Percentiles rank a stretch among this genome's conserved stretches.
These are phyloP conservation scores for Speoplatyrhinus poulsoni DNA, from an alignment of 2,113 vertebrate species.

Conservation along the genomic window DNA sequence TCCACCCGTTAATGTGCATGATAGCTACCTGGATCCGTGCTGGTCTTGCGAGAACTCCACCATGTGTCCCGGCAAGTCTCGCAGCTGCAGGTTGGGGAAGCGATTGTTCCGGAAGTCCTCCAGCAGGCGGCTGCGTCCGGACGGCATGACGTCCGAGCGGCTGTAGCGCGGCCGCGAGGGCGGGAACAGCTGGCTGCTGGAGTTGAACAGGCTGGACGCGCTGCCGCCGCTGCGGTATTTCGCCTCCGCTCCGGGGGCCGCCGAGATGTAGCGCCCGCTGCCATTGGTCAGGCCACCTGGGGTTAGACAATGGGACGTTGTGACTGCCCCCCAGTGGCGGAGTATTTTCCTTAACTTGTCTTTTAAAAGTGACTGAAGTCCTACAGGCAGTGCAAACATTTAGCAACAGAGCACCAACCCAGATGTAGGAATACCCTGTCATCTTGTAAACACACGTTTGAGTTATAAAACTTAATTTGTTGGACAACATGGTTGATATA, in stretches of 20 bases:
- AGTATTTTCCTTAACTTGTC: no score
- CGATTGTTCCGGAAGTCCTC: slow-evolving; percentile 98
- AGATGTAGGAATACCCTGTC: no score
- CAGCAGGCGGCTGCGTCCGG: slow-evolving; percentile 89
- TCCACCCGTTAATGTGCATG: neutral
- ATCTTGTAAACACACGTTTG: no score
- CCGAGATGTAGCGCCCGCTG: slow-evolving; percentile 95
- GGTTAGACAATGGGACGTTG: neutral
- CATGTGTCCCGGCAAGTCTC: slow-evolving; percentile 94
- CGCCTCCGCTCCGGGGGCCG: slow-evolving; percentile 95
- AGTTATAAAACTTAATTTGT: neutral
- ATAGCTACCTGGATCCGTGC: slow-evolving; percentile 88
- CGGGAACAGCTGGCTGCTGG: slow-evolving; percentile 95
- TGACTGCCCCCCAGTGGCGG: neutral
- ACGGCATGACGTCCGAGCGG: slow-evolving; percentile 95
- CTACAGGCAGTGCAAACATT: no score
- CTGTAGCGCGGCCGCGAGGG: slow-evolving; percentile 92
- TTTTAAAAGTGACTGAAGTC: no score
- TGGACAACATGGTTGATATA: neutral
- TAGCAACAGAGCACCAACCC: no score
- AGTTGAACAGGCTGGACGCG: slow-evolving; percentile 92
- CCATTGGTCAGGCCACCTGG: slow-evolving; percentile 94
- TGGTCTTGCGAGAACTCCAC: slow-evolving; percentile 98
- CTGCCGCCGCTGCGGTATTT: slow-evolving; percentile 89
- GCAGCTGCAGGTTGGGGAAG: slow-evolving; percentile 94